Evolutionary conservation across 2,888 invertebrate species (phyloP), one percentile per base, ranked within the genome.

Genomic region (Horisme vitalbata): DNA sequence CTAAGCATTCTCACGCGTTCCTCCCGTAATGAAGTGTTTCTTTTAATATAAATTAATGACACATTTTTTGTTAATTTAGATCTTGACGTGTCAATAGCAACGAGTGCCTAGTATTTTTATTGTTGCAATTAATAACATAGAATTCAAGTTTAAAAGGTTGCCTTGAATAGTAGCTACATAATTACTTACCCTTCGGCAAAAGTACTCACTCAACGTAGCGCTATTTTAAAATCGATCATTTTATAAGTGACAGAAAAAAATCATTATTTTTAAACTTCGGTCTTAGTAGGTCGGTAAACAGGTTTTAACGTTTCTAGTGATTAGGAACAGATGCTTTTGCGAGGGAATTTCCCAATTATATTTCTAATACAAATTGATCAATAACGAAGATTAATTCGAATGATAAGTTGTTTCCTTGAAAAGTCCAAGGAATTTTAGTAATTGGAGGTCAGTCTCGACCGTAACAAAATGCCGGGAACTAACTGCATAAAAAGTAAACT

Each of bases 51-150:
- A 32, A 44, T 32, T 43, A 24, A 18, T 14, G 15, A 36, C 12
- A 31, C 31, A 18, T 34, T 14, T n/a, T n/a, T n/a, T n/a, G n/a
- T n/a, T 35, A 43, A 43, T 43, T 43, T 30, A 24, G 15, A 5
- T 31, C 26, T 32, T 41, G 41, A 41, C 28, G 13, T 24, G 36
- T 27, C 36, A 41, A 41, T 47, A 37, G 31, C 27, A 18, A 5
- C 20, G 26, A 45, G 21, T 32, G 41, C 15, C 23, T 12, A 24
- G 13, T 7, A 20, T 15, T 34, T 34, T 45, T 37, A 26, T 24
- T 12, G 23, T 18, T 26, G 31, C 26, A 36, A 26, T 36, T 31
- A 26, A 31, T 31, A 36, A n/a, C 10, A 13, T 5, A 37, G 9
- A 6, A n/a, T n/a, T n/a, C n/a, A n/a, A 24, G 11, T 14, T 24